Conservation (phyloP, 2,113 vertebrate species). For the Siphamia tubifer region DNA sequence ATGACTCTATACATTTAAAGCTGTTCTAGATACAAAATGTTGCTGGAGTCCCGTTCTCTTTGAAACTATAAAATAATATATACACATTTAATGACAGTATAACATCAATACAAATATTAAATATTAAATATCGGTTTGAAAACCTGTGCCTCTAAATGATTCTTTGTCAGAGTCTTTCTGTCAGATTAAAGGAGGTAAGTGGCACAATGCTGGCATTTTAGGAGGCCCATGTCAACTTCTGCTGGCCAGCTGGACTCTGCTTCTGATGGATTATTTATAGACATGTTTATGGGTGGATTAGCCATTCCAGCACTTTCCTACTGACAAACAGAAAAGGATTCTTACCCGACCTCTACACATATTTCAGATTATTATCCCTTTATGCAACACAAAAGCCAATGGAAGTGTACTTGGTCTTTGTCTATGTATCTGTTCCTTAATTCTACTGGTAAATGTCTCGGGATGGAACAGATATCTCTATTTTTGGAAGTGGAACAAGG, state of each 20-base stretch:
- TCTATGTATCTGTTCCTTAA: conserved; percentile 1
- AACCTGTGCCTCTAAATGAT: conserved; percentile 13
- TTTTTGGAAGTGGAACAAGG: conserved; percentile 31
- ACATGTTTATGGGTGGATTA: conserved; percentile 20
- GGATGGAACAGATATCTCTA: conserved; percentile 12
- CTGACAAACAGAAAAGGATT: conserved; percentile 40
- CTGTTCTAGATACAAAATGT: no score
- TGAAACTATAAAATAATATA: no score
- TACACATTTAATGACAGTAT: no score
- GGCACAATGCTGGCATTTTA: conserved; percentile 63
- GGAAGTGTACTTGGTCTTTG: neutral
- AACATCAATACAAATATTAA: no score
- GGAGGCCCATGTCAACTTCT: conserved; percentile 57
- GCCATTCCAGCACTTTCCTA: conserved; percentile 1
- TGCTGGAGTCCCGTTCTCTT: no score
- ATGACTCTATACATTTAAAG: no score
- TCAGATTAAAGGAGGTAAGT: conserved; percentile 67
- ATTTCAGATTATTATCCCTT: neutral
- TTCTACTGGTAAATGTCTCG: conserved; percentile 27
- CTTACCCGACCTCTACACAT: neutral
- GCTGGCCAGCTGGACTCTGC: conserved; percentile 35
- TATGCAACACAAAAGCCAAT: neutral
- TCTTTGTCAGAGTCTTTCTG: conserved; percentile 53
- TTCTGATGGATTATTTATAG: conserved; percentile 26
- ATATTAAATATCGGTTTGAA: no score